Evolutionary conservation across 2,113 vertebrate genomes (phyloP).

Genomic region (Raja brachyura): DNA sequence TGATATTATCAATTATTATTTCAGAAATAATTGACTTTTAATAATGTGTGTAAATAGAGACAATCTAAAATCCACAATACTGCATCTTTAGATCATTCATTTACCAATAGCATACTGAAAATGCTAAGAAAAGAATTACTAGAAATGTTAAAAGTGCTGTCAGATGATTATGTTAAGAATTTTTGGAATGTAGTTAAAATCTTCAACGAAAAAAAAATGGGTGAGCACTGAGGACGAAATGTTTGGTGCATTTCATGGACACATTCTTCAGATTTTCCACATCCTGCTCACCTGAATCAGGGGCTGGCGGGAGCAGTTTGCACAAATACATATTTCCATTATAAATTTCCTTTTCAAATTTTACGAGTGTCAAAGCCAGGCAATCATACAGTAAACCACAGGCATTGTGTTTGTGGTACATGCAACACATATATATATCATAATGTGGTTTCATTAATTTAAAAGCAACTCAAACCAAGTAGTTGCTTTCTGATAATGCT

Average conservation of each 20-base stretch:
- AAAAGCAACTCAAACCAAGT: conserved; percentile 52
- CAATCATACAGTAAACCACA: conserved; percentile 56
- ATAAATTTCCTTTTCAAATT: conserved; percentile 37
- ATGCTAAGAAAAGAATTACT: neutral
- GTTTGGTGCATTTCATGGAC: neutral
- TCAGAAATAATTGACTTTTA: neutral
- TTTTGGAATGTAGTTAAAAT: conserved; percentile 33
- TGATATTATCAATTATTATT: neutral
- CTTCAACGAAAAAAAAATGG: conserved; percentile 11
- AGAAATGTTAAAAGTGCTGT: conserved; percentile 21
- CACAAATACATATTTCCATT: conserved; percentile 28
- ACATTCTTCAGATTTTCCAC: neutral
- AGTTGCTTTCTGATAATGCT: conserved; percentile 29
- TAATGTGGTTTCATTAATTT: conserved; percentile 60
- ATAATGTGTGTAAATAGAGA: neutral
- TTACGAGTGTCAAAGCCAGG: conserved; percentile 53
- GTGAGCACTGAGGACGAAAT: neutral
- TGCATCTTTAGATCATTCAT: neutral
- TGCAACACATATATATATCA: conserved; percentile 55
- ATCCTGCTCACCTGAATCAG: conserved; percentile 19
- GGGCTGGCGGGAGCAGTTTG: conserved; percentile 15
- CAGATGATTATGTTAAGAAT: neutral
- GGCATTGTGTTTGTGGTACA: conserved; percentile 62
- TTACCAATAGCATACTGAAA: neutral
- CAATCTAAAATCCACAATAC: neutral